Base-by-base conservation (phyloP, 2,113 vertebrate species). In the Marcusenius ussheri region DNA sequence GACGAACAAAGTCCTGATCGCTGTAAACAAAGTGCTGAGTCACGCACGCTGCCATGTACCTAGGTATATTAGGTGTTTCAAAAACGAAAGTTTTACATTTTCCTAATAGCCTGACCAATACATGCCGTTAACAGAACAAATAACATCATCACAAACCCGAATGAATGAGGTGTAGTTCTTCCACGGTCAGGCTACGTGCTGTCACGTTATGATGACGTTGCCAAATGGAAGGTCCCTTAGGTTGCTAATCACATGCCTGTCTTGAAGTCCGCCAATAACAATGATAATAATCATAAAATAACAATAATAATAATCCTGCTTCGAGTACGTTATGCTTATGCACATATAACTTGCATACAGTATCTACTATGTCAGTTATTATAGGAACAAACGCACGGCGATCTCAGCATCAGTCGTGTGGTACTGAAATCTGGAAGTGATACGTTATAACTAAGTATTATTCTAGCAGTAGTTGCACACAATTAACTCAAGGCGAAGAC, bases 21-120 rank as follows among this genome's bases (percentile, higher is more conserved):
- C 91, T 88, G 27, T 98, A 98, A 13, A 92, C 80, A 88, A 98
- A 98, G 89, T 89, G 91, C 50, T 83, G 45, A 13, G 35, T 50
- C n/a, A 47, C 2, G 19, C 11, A 35, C 6, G 17, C n/a, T 70
- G 15, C 0, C 89, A 53, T 95, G 95, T 95, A 49, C 6, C 46
- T 66, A 62, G 89, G 74, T 91, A 80, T 80, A 80, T 77, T 19
- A 17, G 31, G 35, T 42, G 15, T 80, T 80, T 80, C 31, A 19
- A 15, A 42, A 80, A 42, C 5, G 0, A 39, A 19, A 80, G 3
- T 7, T 42, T 19, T 17, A 6, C 74, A 47, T 46, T 86, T 27
- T 31, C 42, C 46, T 47, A 27, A n/a, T 4, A 50, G 45, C 83
- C 47, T 27, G 47, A 27, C 9, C 83, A 10, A 24, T 21, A 85